Evolutionary conservation across 2,888 invertebrate species (phyloP).

Genomic region (Acronicta psi): DNA sequence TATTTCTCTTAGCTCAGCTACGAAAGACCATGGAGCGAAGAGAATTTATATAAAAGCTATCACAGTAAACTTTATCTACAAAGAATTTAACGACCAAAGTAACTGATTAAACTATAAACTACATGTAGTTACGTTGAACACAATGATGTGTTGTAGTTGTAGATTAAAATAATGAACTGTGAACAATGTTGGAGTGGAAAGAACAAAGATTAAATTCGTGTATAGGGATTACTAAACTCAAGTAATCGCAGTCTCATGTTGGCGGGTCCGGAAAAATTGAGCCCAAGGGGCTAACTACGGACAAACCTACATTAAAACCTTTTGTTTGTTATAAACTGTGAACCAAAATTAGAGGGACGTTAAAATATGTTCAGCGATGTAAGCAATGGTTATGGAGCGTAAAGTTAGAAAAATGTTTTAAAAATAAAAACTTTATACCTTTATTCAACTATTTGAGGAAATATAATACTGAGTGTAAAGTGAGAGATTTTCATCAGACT

Average conservation of each 20-base stretch:
- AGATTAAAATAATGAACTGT: slow-evolving; percentile 59
- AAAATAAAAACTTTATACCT: too few species aligned
- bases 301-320: slow-evolving; percentile 59
- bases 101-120: slow-evolving; percentile 33
- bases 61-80: slow-evolving; percentile 43
- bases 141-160: slow-evolving; percentile 38
- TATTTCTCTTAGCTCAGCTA: slow-evolving; percentile 47
- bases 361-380: slow-evolving; percentile 27
- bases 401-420: neutral
- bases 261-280: slow-evolving; percentile 59
- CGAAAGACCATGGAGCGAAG: slow-evolving; percentile 46
- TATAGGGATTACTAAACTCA: slow-evolving; percentile 61
- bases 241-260: slow-evolving; percentile 60
- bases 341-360: slow-evolving; percentile 21
- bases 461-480: slow-evolving; percentile 1
- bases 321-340: slow-evolving; percentile 57
- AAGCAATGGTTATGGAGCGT: slow-evolving; percentile 6
- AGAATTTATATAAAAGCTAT: slow-evolving; percentile 55
- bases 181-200: slow-evolving; percentile 49
- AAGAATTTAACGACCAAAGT: slow-evolving; percentile 37
- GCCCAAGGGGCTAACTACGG: slow-evolving; percentile 57
- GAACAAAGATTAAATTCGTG: slow-evolving; percentile 64
- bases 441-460: too few species aligned
- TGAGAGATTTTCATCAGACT: slow-evolving; percentile 13
- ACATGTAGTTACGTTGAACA: slow-evolving; percentile 17